Evolutionary conservation across 2,797 vertebrate species (phyloP).

Genomic region (Dipus sagitta): DNA sequence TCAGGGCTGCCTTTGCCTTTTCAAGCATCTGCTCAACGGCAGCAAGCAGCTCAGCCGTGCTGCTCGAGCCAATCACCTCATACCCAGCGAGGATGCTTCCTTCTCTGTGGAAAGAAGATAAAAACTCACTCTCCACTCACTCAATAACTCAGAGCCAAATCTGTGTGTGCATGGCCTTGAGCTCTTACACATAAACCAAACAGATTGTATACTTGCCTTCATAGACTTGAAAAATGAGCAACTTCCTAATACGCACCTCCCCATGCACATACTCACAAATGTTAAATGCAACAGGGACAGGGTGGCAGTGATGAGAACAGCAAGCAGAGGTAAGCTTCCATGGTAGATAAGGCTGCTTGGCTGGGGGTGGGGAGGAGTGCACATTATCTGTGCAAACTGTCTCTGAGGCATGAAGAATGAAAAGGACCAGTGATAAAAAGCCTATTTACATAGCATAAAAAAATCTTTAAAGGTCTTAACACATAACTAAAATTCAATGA

Average conservation of each 20-base stretch:
- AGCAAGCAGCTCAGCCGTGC: slow-evolving; percentile 62
- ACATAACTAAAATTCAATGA: background rate
- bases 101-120: background rate
- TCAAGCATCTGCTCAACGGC: background rate
- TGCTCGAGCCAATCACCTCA: slow-evolving; percentile 73
- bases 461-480: background rate
- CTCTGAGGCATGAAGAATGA: background rate
- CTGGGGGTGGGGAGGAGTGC: background rate
- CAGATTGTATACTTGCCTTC: background rate
- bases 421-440: background rate
- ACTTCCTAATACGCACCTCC: background rate
- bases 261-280: background rate
- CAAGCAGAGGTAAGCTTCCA: background rate
- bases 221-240: background rate
- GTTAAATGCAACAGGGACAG: background rate
- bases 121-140: background rate
- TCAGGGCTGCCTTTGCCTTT: slow-evolving; percentile 35
- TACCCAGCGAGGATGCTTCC: slow-evolving; percentile 68
- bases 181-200: background rate
- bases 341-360: background rate
- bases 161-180: accelerated
- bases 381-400: background rate
- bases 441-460: no score
- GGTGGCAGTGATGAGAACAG: background rate
- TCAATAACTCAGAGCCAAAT: background rate